Evolutionary conservation across 2,113 vertebrate species (phyloP).

Genomic region (Lepus europaeus): DNA sequence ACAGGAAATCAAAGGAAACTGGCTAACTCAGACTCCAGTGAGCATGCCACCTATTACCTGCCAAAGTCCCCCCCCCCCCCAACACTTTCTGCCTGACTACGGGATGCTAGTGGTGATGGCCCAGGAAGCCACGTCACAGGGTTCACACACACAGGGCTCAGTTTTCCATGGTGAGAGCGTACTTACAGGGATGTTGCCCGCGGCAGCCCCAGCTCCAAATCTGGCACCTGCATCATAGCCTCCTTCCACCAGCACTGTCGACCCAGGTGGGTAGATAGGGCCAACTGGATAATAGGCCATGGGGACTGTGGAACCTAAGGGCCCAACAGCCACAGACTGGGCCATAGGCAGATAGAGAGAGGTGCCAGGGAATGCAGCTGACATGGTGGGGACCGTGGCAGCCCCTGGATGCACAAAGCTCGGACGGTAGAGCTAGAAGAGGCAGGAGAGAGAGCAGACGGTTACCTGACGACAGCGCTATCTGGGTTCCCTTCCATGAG

Average conservation of each 20-base stretch:
- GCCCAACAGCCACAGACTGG: conserved; percentile 91
- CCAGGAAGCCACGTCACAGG: neutral
- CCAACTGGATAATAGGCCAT: conserved; percentile 96
- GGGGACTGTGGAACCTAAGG: conserved; percentile 93
- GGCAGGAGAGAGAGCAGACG: neutral
- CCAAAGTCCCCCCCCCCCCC: neutral
- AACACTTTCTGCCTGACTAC: neutral
- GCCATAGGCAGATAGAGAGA: conserved; percentile 95
- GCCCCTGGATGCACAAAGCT: conserved; percentile 95
- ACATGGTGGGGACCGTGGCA: conserved; percentile 93
- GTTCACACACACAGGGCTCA: neutral
- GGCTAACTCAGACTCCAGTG: neutral
- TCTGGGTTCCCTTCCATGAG: neutral
- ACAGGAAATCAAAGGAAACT: conserved; percentile 37
- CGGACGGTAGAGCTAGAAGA: conserved; percentile 94
- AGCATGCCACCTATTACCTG: neutral
- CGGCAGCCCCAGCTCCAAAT: conserved; percentile 90
- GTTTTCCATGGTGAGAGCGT: conserved; percentile 36
- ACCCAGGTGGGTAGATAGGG: conserved; percentile 92
- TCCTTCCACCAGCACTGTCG: conserved; percentile 94
- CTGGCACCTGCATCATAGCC: conserved; percentile 95
- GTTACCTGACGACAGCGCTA: conserved; percentile 50
- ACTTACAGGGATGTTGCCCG: conserved; percentile 95
- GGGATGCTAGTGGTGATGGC: neutral
- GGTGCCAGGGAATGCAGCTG: conserved; percentile 92